These are phyloP conservation scores for Hippoglossus stenolepis DNA, from an alignment of 2,113 vertebrate genomes.

Conservation along the genomic window DNA sequence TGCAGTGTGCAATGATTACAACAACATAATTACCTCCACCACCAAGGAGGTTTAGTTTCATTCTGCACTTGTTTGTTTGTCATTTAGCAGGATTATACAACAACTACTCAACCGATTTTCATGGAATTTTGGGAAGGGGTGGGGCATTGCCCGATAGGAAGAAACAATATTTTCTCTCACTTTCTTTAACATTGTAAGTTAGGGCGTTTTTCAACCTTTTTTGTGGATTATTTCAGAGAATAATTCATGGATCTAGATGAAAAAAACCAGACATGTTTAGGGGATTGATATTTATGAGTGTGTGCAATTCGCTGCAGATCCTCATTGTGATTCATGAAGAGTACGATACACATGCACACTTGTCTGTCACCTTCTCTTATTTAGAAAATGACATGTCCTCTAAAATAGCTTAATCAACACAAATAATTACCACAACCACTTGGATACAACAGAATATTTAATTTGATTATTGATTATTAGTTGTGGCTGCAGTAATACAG, in stretches of 20 bases:
- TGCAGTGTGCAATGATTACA: neutral
- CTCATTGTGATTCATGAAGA: neutral
- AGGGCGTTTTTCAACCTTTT: no score
- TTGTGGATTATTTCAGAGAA: no score
- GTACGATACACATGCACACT: neutral
- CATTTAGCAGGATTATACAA: no score
- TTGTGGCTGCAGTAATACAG: neutral
- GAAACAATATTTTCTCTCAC: neutral
- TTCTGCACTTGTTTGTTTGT: neutral
- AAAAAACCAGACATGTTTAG: no score
- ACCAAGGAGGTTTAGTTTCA: neutral
- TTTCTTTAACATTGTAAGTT: no score
- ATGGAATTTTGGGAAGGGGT: neutral
- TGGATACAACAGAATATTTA: neutral
- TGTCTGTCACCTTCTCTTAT: neutral
- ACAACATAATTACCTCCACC: neutral
- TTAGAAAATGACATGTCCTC: neutral
- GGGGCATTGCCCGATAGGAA: neutral
- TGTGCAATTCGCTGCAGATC: no score
- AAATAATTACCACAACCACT: no score
- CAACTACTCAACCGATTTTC: no score
- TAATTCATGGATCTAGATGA: no score
- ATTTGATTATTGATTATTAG: neutral
- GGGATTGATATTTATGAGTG: no score
- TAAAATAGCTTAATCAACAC: neutral